A percentile compares a stretch with the other conserved stretches of the same genome.
These are phyloP conservation scores for Albula goreensis DNA, from an alignment of 2,113 vertebrate genomes.

Conservation along the genomic window DNA sequence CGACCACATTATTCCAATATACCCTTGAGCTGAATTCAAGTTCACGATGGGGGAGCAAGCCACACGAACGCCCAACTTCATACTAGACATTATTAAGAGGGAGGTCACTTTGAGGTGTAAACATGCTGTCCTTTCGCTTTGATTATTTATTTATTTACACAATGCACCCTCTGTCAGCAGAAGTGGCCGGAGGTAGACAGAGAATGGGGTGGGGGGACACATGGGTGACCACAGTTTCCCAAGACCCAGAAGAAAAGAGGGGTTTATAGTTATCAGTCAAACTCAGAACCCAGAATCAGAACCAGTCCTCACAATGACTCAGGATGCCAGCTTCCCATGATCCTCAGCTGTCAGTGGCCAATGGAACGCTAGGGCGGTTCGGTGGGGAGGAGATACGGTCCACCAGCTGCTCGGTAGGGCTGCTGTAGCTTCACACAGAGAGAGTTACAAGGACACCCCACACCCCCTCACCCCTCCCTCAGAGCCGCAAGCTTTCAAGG, in stretches of 20 bases:
- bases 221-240: background rate
- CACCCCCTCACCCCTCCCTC: background rate
- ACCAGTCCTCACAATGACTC: background rate
- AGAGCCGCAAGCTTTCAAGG: slow-evolving; percentile 2
- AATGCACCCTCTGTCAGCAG: slow-evolving; percentile 61
- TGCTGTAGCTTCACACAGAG: background rate
- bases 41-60: slow-evolving; percentile 53
- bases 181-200: background rate
- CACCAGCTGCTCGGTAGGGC: background rate
- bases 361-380: background rate
- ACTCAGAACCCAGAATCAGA: background rate
- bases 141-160: slow-evolving; percentile 66
- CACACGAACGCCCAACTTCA: slow-evolving; percentile 43
- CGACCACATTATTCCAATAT: slow-evolving; percentile 65
- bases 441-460: slow-evolving; percentile 7
- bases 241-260: background rate
- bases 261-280: background rate
- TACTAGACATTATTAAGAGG: slow-evolving; percentile 59
- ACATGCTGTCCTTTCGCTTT: slow-evolving; percentile 47
- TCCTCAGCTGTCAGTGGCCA: background rate
- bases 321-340: background rate
- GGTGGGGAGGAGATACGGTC: background rate
- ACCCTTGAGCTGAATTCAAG: slow-evolving; percentile 71
- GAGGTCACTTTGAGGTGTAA: slow-evolving; percentile 73
- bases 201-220: slow-evolving; percentile 38